Evolutionary conservation across 1,140 invertebrate species (phyloP).

Genomic region (Sitobion miscanthi): DNA sequence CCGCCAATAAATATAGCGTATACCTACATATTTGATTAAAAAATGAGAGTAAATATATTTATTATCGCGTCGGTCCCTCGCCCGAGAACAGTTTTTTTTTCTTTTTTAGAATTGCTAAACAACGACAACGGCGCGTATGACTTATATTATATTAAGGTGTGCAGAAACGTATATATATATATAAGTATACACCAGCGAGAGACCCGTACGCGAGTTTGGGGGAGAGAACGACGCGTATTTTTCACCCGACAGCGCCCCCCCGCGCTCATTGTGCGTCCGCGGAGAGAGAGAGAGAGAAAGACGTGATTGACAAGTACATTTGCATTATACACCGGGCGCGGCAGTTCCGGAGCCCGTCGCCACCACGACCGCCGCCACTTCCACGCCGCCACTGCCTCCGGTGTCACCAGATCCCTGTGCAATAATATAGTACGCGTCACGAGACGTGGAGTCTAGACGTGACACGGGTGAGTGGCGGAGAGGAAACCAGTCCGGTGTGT

Average conservation of each 20-base stretch:
- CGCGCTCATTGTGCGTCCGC: neutral
- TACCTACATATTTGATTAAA: neutral
- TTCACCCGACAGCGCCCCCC: neutral
- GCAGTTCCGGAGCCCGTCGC: neutral
- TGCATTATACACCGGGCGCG: slow-evolving; percentile 44
- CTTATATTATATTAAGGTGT: slow-evolving; percentile 10
- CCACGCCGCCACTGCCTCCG: neutral
- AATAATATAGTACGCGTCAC: neutral
- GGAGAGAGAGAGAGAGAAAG: slow-evolving; percentile 30
- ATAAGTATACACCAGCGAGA: neutral
- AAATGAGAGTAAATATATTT: neutral
- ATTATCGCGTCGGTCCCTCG: neutral
- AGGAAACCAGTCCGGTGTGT: slow-evolving; percentile 45
- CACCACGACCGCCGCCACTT: neutral
- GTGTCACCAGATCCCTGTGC: neutral
- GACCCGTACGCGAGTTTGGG: neutral
- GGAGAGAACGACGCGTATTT: slow-evolving; percentile 6
- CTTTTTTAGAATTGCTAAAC: neutral
- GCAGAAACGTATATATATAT: neutral
- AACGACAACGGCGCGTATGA: neutral
- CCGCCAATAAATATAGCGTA: neutral
- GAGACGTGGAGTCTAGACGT: slow-evolving; percentile 42
- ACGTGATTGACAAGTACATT: slow-evolving; percentile 57
- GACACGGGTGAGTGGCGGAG: slow-evolving; percentile 9
- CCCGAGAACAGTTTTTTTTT: neutral